Percentiles rank a stretch among this genome's conserved stretches.
These are phyloP conservation scores for Distichodus sexfasciatus DNA, from an alignment of 2,797 vertebrate genomes.

Conservation along the genomic window DNA sequence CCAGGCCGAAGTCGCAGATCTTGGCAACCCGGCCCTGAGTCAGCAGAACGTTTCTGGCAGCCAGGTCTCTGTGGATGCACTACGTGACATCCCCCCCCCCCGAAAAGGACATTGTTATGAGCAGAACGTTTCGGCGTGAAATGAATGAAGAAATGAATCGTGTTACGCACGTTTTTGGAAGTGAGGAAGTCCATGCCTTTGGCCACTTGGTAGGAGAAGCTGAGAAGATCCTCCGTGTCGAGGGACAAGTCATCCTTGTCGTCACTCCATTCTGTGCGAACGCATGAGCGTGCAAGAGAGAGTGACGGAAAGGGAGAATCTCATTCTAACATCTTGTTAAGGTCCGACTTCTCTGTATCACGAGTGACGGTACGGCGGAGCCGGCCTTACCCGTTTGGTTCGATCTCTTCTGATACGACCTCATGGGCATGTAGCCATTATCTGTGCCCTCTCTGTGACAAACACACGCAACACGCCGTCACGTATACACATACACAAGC, in stretches of 20 bases:
- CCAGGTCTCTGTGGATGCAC: constrained; percentile 97
- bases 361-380: neutral
- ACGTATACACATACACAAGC: constrained; percentile 15
- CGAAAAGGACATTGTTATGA: no score
- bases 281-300: neutral
- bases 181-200: constrained; percentile 98
- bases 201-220: constrained; percentile 94
- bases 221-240: constrained; percentile 88
- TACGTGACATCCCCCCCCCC: no score
- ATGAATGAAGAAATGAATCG: no score
- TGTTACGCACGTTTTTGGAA: constrained; percentile 90
- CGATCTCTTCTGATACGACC: constrained; percentile 73
- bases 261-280: constrained; percentile 55
- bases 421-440: constrained; percentile 91
- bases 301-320: neutral
- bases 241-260: constrained; percentile 71
- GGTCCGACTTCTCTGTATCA: neutral
- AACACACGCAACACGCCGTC: constrained; percentile 19
- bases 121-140: no score
- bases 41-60: constrained; percentile 93
- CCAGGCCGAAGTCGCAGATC: constrained; percentile 97
- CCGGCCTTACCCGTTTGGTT: constrained; percentile 67
- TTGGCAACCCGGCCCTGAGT: constrained; percentile 94
- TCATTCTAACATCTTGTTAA: neutral
- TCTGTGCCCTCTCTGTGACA: constrained; percentile 70